Base-by-base conservation (phyloP, 2,113 vertebrate species). In the Nipponia nippon region DNA sequence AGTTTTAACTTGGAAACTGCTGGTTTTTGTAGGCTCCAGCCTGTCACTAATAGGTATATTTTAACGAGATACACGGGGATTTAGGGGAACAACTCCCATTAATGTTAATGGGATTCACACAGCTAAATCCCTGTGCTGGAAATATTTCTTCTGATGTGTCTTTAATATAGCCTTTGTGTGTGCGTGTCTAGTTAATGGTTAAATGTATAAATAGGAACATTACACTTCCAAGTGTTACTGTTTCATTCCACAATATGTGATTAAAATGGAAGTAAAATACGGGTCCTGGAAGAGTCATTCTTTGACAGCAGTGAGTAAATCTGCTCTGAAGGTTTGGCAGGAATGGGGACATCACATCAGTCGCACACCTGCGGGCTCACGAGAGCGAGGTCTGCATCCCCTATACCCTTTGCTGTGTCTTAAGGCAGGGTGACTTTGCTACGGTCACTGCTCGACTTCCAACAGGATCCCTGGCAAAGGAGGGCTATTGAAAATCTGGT, bases 101-200 rank as follows among this genome's bases (percentile, higher is more conserved):
- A 97, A 96, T 87, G 96, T 95, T 97, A 97, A 97, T 95, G 89
- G 93, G 75, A 97, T 94, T 97, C 97, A 97, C 93, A 95, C 91
- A 96, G 96, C 89, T 97, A 97, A 96, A 97, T 91, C 94, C 89
- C 85, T 75, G 72, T 67, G 76, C 86, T 95, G 47, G 83, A 97
- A 95, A 83, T 56, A 46, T 96, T 93, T 90, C 96, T 90, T 95
- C 63, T 96, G 89, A 89, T 58, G 32, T 89, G 27, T 44, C 96
- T 94, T 92, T 83, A 95, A 91, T 82, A 78, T 5, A 83, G n/a
- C 73, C 76, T 76, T 66, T 87, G 49, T 82, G 76, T 77, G 93
- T 58, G 67, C 17, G 0, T 40, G 71, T 66, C 77, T 65, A 91
- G 72, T 83, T 95, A 95, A 91, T 38, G 61, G 65, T 93, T 95